phyloP scores from a whole-genome alignment of 2,113 vertebrate species.

The Peromyscus leucopus region DNA sequence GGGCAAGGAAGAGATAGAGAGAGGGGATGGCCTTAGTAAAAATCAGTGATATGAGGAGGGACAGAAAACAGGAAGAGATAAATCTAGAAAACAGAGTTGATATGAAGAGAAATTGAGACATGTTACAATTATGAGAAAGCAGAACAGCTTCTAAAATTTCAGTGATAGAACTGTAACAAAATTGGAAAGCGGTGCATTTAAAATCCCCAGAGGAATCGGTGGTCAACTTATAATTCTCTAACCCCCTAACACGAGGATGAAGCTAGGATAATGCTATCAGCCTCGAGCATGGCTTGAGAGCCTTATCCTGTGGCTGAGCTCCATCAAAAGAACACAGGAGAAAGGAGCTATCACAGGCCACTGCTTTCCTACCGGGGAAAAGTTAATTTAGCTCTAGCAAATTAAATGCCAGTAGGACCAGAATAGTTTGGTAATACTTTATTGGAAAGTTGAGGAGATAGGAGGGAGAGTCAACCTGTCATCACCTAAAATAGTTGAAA shows the following conservation, averaged over 20 bases:
- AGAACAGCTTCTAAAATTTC: background rate
- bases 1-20: fast-evolving
- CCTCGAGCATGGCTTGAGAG: background rate
- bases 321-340: background rate
- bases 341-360: background rate
- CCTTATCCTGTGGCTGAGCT: background rate
- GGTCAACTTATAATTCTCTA: background rate
- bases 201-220: conserved; percentile 8
- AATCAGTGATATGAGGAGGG: background rate
- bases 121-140: conserved; percentile 1
- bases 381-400: background rate
- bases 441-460: background rate
- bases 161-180: background rate
- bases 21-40: background rate
- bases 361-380: background rate
- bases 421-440: conserved; percentile 24
- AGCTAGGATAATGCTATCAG: background rate
- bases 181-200: background rate
- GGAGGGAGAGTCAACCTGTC: background rate
- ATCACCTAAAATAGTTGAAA: background rate
- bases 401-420: background rate
- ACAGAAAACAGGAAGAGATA: background rate
- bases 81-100: background rate
- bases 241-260: background rate
- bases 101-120: background rate